These are phyloP conservation scores for Mormoops blainvillei DNA, from an alignment of 2,113 vertebrate species.

Conservation along the genomic window DNA sequence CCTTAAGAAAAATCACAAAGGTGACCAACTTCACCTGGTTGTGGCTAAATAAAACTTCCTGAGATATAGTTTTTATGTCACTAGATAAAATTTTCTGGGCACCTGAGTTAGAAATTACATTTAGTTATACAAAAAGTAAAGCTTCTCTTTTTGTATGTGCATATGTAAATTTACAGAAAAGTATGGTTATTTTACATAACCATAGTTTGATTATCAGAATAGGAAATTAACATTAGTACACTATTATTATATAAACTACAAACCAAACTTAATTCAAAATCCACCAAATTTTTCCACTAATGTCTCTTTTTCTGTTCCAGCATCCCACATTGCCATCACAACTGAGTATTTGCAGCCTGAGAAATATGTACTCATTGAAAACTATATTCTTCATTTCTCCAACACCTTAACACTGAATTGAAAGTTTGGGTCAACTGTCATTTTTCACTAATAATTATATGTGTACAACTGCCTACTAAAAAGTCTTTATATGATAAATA, in stretches of 20 bases:
- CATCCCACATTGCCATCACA: neutral
- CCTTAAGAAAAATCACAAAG: constrained; percentile 10
- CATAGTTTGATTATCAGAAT: neutral
- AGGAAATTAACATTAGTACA: neutral
- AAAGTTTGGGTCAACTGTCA: neutral
- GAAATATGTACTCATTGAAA: neutral
- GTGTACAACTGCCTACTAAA: neutral
- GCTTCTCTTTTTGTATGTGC: neutral
- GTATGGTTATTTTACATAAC: neutral
- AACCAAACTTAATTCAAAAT: neutral
- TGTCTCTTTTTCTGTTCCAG: neutral
- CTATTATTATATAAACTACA: neutral
- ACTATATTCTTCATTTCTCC: constrained; percentile 4
- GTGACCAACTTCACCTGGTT: neutral
- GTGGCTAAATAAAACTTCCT: constrained; percentile 6
- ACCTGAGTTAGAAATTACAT: neutral
- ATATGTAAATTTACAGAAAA: neutral
- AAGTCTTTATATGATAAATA: neutral
- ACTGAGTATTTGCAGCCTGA: neutral
- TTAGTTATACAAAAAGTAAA: neutral
- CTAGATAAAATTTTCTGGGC: neutral
- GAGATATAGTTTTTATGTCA: neutral
- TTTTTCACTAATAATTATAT: neutral
- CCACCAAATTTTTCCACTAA: neutral
- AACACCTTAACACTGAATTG: neutral